phyloP scores from a whole-genome alignment of 2,888 invertebrate species.

The Nephrotoma guestfalica region DNA sequence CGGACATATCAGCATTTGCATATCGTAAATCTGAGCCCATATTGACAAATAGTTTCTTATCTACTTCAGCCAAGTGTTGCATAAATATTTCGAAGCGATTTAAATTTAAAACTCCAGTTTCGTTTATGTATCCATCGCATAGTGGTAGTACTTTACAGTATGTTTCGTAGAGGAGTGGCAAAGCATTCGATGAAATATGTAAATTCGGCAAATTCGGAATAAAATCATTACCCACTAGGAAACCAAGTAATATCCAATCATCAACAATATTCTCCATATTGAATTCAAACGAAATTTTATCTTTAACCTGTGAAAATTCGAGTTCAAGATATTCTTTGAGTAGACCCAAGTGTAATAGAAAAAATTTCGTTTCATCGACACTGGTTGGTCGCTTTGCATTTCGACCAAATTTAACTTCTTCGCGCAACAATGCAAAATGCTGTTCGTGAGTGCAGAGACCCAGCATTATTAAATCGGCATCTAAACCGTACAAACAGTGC shows the following conservation, averaged over 20 bases:
- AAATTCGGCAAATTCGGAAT: constrained; percentile 91
- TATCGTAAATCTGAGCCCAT: constrained; percentile 69
- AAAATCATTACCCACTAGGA: constrained; percentile 95
- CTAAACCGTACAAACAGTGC: constrained; percentile 93
- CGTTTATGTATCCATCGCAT: constrained; percentile 87
- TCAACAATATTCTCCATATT: constrained; percentile 87
- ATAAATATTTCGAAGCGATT: constrained; percentile 74
- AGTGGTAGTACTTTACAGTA: constrained; percentile 78
- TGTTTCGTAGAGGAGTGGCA: constrained; percentile 72
- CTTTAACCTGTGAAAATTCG: constrained; percentile 65
- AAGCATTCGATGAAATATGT: constrained; percentile 81
- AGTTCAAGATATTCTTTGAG: constrained; percentile 84
- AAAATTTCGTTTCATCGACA: constrained; percentile 85
- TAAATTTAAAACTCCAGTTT: constrained; percentile 70
- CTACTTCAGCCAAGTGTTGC: constrained; percentile 55
- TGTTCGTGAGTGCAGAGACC: constrained; percentile 92
- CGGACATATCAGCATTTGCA: constrained; percentile 39
- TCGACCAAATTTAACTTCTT: constrained; percentile 77
- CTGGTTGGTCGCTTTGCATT: constrained; percentile 50
- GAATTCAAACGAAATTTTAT: constrained; percentile 51
- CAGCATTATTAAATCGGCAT: constrained; percentile 95
- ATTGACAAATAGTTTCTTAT: constrained; percentile 60
- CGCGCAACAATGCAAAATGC: constrained; percentile 84
- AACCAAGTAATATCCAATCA: constrained; percentile 97
- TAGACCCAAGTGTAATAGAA: constrained; percentile 79